Evolutionary conservation across 2,113 vertebrate genomes (phyloP).

Genomic region (Hypomesus transpacificus): DNA sequence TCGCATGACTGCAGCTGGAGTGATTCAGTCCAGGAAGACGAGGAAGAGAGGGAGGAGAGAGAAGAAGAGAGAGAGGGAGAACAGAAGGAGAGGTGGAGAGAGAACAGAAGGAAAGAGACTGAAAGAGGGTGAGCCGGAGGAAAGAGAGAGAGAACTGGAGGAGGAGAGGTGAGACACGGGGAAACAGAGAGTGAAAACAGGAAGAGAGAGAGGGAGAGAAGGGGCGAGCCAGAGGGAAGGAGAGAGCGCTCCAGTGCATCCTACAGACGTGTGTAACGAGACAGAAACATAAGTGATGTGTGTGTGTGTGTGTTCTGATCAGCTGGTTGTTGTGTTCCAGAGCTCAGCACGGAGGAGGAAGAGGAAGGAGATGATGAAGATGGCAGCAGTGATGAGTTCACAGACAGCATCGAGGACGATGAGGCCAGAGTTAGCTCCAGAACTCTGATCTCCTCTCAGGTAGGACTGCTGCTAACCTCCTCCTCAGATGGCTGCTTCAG

Average conservation of each 20-base stretch:
- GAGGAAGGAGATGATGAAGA: constrained; percentile 59
- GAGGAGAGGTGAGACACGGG: constrained; percentile 6
- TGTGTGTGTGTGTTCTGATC: constrained; percentile 21
- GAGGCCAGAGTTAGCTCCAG: constrained; percentile 56
- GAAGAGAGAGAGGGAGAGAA: constrained; percentile 6
- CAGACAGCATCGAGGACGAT: constrained; percentile 80
- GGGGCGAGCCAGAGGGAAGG: constrained; percentile 6
- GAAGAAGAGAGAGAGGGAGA: neutral
- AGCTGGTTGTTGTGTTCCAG: constrained; percentile 62
- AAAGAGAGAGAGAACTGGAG: neutral
- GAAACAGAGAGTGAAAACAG: neutral
- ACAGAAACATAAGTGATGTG: too few species aligned
- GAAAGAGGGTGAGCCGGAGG: neutral
- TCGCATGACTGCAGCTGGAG: constrained; percentile 49
- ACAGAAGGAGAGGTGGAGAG: neutral
- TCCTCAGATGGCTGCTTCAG: neutral
- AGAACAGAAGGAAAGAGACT: neutral
- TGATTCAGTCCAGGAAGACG: constrained; percentile 24
- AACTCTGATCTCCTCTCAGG: constrained; percentile 61
- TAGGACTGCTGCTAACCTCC: constrained; percentile 35
- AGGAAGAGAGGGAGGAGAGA: constrained; percentile 22
- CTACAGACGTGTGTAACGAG: too few species aligned
- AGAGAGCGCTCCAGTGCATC: too few species aligned
- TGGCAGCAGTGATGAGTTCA: constrained; percentile 75
- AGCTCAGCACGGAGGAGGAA: constrained; percentile 67